Base-by-base conservation (phyloP, 2,888 invertebrate species). In the Vannuccia rotundouncinata region DNA sequence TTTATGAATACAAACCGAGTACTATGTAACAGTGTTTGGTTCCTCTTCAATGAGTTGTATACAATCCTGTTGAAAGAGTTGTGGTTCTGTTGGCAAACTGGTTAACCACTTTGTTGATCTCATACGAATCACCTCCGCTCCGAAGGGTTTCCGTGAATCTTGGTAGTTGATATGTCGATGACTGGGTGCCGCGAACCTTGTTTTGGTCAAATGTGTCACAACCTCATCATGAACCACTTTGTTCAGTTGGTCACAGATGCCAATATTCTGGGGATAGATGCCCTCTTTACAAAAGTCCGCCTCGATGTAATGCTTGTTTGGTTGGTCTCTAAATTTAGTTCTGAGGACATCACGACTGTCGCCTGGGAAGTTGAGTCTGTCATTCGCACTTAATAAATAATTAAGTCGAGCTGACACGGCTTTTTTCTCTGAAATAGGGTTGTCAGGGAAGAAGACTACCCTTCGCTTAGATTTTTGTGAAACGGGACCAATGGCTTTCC, bases 381-480 rank as follows among this genome's bases (percentile, higher is more conserved):
- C 66, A 13, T 17, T 22, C 25, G 5, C 66, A 22, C 22, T 22
- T 22, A 66, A 27, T 5, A 66, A 27, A 27, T 66, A 22, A 22
- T 66, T 66, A 5, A 66, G 66, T n/a, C 66, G 66, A n/a, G 66
- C 66, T 5, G 66, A 66, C 13, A 66, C 66, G 13, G 66, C 66
- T 22, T 17, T 22, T 66, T 66, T 22, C 22, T 66, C 66, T 5
- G 66, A 66, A 22, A 66, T 22, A 13, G 66, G 66, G 22, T 66
- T 66, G 22, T 66, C 66, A 22, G 25, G 22, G 5, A 66, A 22
- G 22, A 27, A 5, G 5, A 22, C 66, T 66, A 27, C 66, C 25
- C 10, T 45, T 45, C 45, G 45, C 45, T 45, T 45, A 5, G 5
- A 17, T 45, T 5, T 10, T 45, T 45, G 5, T 45, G 45, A 10